Conservation (phyloP, 2,113 vertebrate genomes). For the Nibea albiflora region DNA sequence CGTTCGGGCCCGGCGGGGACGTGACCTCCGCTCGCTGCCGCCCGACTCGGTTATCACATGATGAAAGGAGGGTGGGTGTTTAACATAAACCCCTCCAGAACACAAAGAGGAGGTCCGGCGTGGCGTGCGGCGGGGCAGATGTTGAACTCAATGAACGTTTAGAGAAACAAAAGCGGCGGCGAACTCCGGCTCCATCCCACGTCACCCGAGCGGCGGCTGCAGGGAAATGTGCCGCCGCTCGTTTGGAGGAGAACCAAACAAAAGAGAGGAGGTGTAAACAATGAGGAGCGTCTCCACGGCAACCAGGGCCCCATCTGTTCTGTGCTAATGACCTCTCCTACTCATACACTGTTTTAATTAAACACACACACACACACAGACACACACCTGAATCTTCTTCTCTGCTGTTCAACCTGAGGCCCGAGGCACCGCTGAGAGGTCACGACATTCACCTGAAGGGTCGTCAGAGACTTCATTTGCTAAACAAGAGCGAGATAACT, state of each 20-base stretch:
- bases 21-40: conserved; percentile 7
- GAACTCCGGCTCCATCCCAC: conserved; percentile 15
- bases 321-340: conserved; percentile 79
- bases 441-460: neutral
- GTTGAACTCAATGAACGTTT: conserved; percentile 37
- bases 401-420: neutral
- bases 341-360: conserved; percentile 78
- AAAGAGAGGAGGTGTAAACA: conserved; percentile 69
- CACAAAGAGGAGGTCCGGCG: neutral
- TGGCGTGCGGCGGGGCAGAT: conserved; percentile 42
- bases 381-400: conserved; percentile 28
- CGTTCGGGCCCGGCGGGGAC: neutral
- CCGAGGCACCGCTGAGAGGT: neutral
- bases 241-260: conserved; percentile 61
- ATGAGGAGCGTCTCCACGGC: conserved; percentile 60
- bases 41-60: conserved; percentile 19
- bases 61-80: conserved; percentile 38
- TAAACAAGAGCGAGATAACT: no score
- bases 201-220: conserved; percentile 10
- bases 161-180: conserved; percentile 35
- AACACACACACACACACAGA: conserved; percentile 33
- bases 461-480: neutral
- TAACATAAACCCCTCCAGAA: conserved; percentile 27
- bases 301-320: conserved; percentile 80
- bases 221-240: conserved; percentile 39